Evolutionary conservation across 1,140 invertebrate species (phyloP).

Genomic region (Ooceraea biroi): DNA sequence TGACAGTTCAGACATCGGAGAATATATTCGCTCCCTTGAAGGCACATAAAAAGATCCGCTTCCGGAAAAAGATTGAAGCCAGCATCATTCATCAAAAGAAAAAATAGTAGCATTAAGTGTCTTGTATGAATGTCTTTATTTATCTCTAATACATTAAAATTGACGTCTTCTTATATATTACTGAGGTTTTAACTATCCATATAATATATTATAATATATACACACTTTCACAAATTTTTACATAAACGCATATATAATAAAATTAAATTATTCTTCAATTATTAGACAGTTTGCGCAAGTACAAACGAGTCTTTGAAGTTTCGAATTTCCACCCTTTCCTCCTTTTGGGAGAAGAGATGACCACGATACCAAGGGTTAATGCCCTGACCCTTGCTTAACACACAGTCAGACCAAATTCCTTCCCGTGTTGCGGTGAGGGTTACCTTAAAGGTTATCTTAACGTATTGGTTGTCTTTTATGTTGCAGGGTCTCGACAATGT

Average conservation of each 20-base stretch:
- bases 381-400: slow-evolving; percentile 15
- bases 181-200: not conserved
- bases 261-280: not conserved
- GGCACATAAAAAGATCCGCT: not conserved
- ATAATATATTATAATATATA: not conserved
- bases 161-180: not conserved
- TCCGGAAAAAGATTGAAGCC: not conserved
- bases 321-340: not conserved
- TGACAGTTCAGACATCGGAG: slow-evolving; percentile 3
- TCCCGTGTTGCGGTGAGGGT: not conserved
- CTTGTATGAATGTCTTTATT: too few relatives aligned
- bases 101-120: not conserved
- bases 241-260: not conserved
- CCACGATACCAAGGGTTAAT: not conserved
- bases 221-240: not conserved
- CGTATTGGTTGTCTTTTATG: slow-evolving; percentile 66
- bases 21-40: not conserved
- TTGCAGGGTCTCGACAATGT: slow-evolving; percentile 89
- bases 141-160: too few relatives aligned
- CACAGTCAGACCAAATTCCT: not conserved
- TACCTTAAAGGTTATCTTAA: slow-evolving; percentile 1
- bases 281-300: not conserved
- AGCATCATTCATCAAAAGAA: not conserved
- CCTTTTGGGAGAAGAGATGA: not conserved
- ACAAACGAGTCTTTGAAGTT: not conserved